A percentile compares a stretch with the other conserved stretches of the same genome.
Conservation (phyloP, 53 echinoderm and acorn worm species). For the Paelopatides confundens region DNA sequence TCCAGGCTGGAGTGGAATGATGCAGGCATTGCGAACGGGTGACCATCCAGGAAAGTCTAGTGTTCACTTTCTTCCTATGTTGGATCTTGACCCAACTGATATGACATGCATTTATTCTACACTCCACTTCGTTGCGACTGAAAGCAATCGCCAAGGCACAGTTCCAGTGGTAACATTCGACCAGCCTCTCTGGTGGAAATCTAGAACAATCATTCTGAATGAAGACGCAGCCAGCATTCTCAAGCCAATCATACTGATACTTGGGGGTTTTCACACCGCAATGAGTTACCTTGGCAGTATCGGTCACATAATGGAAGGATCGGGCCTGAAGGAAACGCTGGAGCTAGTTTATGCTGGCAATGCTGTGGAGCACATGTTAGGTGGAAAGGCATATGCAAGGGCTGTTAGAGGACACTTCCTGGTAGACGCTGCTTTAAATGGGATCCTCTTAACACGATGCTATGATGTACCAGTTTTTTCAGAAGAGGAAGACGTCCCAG, state of each 20-base stretch:
- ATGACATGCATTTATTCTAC: conserved; percentile 61
- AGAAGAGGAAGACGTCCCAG: no score
- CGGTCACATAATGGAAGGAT: conserved; percentile 52
- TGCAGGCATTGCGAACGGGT: conserved; percentile 46
- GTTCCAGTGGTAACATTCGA: conserved; percentile 60
- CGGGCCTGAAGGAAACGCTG: conserved; percentile 26
- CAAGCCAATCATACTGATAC: not conserved
- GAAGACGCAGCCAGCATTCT: conserved; percentile 35
- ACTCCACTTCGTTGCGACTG: conserved; percentile 9
- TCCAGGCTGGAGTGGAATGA: conserved; percentile 48
- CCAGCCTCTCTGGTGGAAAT: conserved; percentile 66
- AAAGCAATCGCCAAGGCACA: not conserved
- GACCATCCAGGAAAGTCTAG: conserved; percentile 55
- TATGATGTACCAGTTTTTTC: not conserved
- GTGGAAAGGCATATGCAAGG: conserved; percentile 34
- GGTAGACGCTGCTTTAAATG: conserved; percentile 45
- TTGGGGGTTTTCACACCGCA: conserved; percentile 58
- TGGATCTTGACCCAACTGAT: conserved; percentile 56
- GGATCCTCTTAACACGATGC: no score
- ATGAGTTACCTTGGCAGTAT: conserved; percentile 66
- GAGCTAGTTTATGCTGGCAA: conserved; percentile 27
- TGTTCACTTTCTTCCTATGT: conserved; percentile 55
- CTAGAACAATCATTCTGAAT: not conserved
- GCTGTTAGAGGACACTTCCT: conserved; percentile 46
- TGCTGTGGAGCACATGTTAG: conserved; percentile 34